phyloP scores from a whole-genome alignment of 2,113 vertebrate species.

The Bucco capensis region DNA sequence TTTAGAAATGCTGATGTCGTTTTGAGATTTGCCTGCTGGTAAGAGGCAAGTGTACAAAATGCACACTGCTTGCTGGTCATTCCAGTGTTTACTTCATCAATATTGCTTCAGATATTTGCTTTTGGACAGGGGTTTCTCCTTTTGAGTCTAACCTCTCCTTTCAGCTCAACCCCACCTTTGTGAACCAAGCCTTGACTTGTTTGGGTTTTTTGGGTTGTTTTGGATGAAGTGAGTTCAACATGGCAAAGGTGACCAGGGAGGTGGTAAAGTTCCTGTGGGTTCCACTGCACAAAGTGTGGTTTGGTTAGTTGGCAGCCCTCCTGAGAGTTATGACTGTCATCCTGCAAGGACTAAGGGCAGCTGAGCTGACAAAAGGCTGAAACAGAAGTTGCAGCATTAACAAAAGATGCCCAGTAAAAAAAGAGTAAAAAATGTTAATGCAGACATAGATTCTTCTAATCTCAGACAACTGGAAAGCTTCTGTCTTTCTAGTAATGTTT shows the following conservation, averaged over 20 bases:
- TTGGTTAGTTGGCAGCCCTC: not conserved
- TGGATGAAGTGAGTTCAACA: not conserved
- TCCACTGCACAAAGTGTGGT: not conserved
- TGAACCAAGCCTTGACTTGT: not conserved
- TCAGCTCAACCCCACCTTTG: not conserved
- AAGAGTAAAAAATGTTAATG: not conserved
- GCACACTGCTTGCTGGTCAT: not conserved
- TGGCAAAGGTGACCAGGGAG: not conserved
- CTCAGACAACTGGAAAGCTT: not conserved
- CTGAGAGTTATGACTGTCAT: not conserved
- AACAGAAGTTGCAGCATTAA: not conserved
- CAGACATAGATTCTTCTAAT: not conserved
- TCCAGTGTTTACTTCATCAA: not conserved
- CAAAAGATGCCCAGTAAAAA: not conserved
- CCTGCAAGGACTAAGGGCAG: not conserved
- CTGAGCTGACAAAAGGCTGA: not conserved
- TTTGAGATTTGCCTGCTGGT: not conserved
- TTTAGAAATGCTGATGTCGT: not conserved
- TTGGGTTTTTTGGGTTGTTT: not conserved
- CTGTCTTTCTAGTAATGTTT: not conserved
- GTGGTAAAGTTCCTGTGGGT: not conserved
- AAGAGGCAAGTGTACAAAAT: not conserved
- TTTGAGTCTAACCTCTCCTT: not conserved
- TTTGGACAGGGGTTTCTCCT: not conserved
- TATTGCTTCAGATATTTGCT: not conserved